Percentiles rank a stretch among this genome's conserved stretches.
Conservation (phyloP, 1,140 invertebrate species). For the Whitmania pigra region DNA sequence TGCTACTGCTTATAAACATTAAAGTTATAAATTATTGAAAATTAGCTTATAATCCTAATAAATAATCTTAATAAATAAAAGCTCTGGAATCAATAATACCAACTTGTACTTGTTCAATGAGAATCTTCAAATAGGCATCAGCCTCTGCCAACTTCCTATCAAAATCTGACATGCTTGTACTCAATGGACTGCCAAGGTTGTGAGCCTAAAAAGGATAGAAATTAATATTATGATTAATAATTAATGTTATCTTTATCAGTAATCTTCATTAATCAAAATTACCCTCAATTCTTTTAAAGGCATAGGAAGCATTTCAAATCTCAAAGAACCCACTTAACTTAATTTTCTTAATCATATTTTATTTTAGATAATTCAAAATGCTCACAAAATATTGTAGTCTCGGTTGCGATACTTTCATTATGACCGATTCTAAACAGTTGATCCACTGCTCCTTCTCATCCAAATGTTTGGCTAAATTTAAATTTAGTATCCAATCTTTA, state of each 20-base stretch:
- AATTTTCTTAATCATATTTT: background rate
- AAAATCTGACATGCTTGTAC: constrained; percentile 54
- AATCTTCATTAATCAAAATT: background rate
- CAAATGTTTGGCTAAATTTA: constrained; percentile 61
- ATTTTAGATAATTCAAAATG: constrained; percentile 18
- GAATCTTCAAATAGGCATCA: constrained; percentile 84
- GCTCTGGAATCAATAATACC: constrained; percentile 30
- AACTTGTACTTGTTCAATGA: constrained; percentile 75
- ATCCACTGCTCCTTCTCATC: constrained; percentile 93
- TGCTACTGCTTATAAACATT: no score
- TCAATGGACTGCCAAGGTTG: constrained; percentile 44
- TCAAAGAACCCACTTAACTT: background rate
- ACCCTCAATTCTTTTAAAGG: background rate
- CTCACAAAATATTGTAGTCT: constrained; percentile 4
- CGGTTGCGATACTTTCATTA: constrained; percentile 57
- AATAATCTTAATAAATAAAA: no score
- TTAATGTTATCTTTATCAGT: background rate
- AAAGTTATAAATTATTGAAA: no score
- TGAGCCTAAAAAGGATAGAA: constrained; percentile 35
- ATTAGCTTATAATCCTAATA: no score
- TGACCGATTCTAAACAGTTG: constrained; percentile 80
- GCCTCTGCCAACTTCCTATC: constrained; percentile 83
- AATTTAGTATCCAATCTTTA: background rate
- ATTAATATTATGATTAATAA: no score
- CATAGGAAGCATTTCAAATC: background rate